phyloP scores from a whole-genome alignment of 2,888 invertebrate genomes.

The Drosophila infuscata region DNA sequence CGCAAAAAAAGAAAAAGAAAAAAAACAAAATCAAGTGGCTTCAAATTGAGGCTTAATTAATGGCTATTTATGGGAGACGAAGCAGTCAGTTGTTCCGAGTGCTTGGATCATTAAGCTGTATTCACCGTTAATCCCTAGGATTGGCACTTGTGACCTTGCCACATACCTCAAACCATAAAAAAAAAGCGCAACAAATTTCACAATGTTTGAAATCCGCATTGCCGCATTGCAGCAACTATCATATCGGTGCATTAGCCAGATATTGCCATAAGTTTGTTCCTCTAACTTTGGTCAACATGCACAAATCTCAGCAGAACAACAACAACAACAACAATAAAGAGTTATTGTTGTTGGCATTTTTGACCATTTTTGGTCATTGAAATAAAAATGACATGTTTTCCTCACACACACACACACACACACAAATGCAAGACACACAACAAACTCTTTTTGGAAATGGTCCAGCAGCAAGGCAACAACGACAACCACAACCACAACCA shows the following conservation, averaged over 20 bases:
- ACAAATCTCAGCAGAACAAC: slow-evolving; percentile 62
- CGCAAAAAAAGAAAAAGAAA: slow-evolving; percentile 6
- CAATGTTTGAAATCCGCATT: slow-evolving; percentile 12
- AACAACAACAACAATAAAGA: slow-evolving; percentile 33
- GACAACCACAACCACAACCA: slow-evolving; percentile 21
- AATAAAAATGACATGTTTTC: slow-evolving; percentile 81
- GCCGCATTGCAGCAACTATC: slow-evolving; percentile 23
- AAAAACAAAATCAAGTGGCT: slow-evolving; percentile 24
- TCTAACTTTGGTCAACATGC: slow-evolving; percentile 68
- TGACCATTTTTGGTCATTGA: slow-evolving; percentile 79
- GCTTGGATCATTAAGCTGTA: slow-evolving; percentile 28
- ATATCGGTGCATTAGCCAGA: slow-evolving; percentile 8
- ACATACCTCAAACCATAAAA: not conserved
- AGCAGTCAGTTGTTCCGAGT: not conserved
- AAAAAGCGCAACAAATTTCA: slow-evolving; percentile 24
- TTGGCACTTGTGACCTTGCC: slow-evolving; percentile 59
- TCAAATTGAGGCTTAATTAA: slow-evolving; percentile 49
- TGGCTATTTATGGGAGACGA: slow-evolving; percentile 37
- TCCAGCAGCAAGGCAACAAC: slow-evolving; percentile 25
- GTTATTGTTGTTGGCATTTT: slow-evolving; percentile 61
- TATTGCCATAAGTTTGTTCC: slow-evolving; percentile 26
- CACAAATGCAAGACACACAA: slow-evolving; percentile 65
- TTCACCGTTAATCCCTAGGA: slow-evolving; percentile 46
- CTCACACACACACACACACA: slow-evolving; percentile 51
- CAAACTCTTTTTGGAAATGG: slow-evolving; percentile 74